These are phyloP conservation scores for Anoplolepis gracilipes DNA, from an alignment of 1,140 invertebrate genomes.

Conservation along the genomic window DNA sequence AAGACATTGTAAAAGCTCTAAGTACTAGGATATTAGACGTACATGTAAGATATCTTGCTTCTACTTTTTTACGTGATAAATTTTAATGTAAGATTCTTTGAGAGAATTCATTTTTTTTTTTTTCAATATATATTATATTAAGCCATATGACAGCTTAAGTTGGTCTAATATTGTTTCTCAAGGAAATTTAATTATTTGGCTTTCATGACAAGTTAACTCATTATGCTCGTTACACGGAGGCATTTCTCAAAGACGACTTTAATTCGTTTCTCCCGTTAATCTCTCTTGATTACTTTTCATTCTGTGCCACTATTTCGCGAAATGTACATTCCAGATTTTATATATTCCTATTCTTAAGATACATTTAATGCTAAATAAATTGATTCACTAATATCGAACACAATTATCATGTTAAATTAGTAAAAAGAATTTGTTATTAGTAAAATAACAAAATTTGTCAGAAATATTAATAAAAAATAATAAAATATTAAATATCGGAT, in stretches of 20 bases:
- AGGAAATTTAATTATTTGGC: slow-evolving; percentile 46
- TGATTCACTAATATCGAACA: not conserved
- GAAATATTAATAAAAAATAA: not conserved
- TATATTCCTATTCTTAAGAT: not conserved
- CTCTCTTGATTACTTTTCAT: slow-evolving; percentile 1
- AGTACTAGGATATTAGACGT: not conserved
- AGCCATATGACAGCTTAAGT: not conserved
- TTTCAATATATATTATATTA: not conserved
- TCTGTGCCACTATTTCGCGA: not conserved
- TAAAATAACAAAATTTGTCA: not conserved
- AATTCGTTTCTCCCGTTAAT: slow-evolving; percentile 27
- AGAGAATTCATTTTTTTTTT: not conserved
- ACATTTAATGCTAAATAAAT: not conserved
- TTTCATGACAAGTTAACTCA: slow-evolving; percentile 42
- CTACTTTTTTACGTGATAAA: not conserved
- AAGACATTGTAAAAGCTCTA: not conserved
- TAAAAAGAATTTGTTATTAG: not conserved
- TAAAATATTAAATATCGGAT: not conserved
- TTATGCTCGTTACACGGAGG: not conserved
- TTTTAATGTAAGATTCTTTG: slow-evolving; percentile 11
- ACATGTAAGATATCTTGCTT: not conserved
- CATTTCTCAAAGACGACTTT: slow-evolving; percentile 23
- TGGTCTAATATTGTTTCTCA: not conserved
- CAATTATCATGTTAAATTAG: not conserved
- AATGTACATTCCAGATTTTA: not conserved